Conservation (phyloP, 2,797 vertebrate genomes). For the Emydoidea blandingii region DNA sequence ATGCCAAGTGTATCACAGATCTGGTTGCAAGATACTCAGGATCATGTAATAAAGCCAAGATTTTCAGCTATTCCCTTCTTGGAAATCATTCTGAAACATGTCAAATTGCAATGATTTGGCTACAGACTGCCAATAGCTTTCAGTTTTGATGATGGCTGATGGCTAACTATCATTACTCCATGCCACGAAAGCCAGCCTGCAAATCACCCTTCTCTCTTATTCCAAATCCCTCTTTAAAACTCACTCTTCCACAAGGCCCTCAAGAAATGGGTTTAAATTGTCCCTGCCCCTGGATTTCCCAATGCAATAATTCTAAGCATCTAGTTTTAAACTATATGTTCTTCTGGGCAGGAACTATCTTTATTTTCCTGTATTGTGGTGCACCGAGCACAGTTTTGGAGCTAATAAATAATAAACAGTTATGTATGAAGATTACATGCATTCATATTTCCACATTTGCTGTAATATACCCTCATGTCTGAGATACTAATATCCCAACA, state of each 20-base stretch:
- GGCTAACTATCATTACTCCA: background rate
- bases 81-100: background rate
- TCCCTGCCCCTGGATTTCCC: background rate
- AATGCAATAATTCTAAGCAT: background rate
- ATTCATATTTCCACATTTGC: background rate
- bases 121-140: background rate
- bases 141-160: background rate
- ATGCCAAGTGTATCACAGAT: slow-evolving; percentile 11
- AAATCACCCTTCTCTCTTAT: background rate
- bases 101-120: background rate
- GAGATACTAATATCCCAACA: background rate
- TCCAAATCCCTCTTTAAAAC: accelerated
- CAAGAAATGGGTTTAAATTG: background rate
- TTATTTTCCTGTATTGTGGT: background rate
- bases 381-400: background rate
- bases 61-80: slow-evolving; percentile 1
- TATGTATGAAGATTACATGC: background rate
- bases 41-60: background rate
- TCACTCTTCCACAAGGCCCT: accelerated
- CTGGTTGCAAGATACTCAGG: slow-evolving; percentile 1
- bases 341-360: background rate
- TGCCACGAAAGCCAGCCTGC: accelerated
- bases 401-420: background rate
- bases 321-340: background rate
- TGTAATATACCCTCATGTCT: background rate